Evolutionary conservation across 37 sponge, comb jelly and placozoan genomes (phyloP), one percentile per base, ranked within the genome.

Genomic region (Mnemiopsis leidyi): DNA sequence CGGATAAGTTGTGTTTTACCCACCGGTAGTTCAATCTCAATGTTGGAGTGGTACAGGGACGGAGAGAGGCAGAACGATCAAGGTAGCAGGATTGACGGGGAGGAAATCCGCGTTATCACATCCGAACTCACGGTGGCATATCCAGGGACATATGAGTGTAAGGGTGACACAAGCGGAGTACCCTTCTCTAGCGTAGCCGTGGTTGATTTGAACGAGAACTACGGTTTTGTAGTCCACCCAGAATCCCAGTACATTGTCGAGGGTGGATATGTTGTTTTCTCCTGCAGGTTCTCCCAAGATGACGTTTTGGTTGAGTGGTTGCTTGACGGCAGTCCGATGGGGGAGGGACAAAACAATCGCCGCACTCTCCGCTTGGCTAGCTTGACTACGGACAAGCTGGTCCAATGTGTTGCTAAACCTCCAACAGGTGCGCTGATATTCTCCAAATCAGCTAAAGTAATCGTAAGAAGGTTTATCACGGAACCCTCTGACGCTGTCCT

Each of bases 161-260:
- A 29, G 0, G 82, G 7, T 26, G 21, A 28, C 5, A 23, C 73
- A 23, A 71, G 23, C 26, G 36, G 7, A 13, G 7, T 5, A 38
- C 1, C 18, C 16, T 33, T 79, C 7, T 1, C 0, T 16, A 79
- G 23, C 16, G 82, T 18, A 7, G 82, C 36, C 13, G 35, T 18
- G 7, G 82, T 34, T 13, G 35, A 36, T 36, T 5, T 79, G 82
- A 7, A 13, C 32, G 37, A 31, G 31, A 26, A 28, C 3, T 7
- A 73, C 76, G 24, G 76, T 7, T 79, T 79, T 79, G 18, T 34
- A 29, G 16, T 13, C 1, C 82, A 79, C 82, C 82, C 82, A 36
- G 82, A 36, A 23, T 79, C 82, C 1, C 37, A 34, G 37, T 5
- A 21, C 3, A 3, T 29, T 13, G 35, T 7, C 7, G 13, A 1